Base-by-base conservation (phyloP, 2,797 vertebrate genomes). In the Catamblyrhynchus diadema region DNA sequence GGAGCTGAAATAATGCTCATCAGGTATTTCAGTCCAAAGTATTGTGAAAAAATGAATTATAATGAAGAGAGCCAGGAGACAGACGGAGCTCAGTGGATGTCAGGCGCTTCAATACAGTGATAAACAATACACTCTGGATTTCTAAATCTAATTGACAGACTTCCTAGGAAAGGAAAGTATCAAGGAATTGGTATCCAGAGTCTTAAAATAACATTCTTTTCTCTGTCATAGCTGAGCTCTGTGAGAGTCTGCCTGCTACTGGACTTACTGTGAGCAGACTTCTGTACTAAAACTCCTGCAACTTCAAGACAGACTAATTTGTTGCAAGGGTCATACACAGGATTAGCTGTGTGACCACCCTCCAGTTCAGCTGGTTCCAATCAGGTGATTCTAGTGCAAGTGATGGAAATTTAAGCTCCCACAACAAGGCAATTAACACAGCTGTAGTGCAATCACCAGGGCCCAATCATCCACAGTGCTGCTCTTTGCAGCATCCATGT, bases 101-200 rank as follows among this genome's bases (percentile, higher is more conserved):
- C 84, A 91, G 72, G 44, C 33, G 0, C 65, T 64, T 92, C 78
- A 16, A 42, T n/a, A 74, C 65, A 91, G 65, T 71, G 69, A 83
- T 86, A 89, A 95, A 93, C 81, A 95, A 83, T 53, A 89, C 61
- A 59, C 69, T 59, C 79, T 42, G 61, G 79, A 75, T 65, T 93
- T 89, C 89, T 94, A 94, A 96, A 93, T 91, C 62, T 91, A 95
- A 91, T 13, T 83, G 85, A 81, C 94, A 94, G 94, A 93, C 81
- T 86, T 97, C 93, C 92, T 87, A 85, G 35, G 61, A 94, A 90
- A 85, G 81, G 28, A 83, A 91, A 96, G 30, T 30, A 88, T 57
- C 32, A 65, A 83, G 41, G 50, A 92, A 83, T 41, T 44, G 27
- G 56, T 72, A 79, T 83, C 69, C 54, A 81, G 41, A 94, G 39